Conservation (phyloP, 2,888 invertebrate genomes). For the Norana najaformis region DNA sequence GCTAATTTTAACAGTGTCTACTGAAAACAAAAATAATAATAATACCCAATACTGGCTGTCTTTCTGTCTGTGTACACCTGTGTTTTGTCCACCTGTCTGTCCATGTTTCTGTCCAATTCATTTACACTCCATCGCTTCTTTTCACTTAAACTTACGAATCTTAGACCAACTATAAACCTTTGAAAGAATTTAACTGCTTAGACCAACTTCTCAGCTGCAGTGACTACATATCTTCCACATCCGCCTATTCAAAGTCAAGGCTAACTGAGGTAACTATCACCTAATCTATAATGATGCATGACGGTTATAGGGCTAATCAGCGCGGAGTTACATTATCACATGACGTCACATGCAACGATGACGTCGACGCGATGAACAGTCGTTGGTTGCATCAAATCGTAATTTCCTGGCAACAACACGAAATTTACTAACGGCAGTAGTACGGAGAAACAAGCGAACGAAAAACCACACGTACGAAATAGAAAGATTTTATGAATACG, state of each 20-base stretch:
- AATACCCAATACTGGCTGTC: too few species aligned
- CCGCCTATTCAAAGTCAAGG: neutral
- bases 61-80: too few species aligned
- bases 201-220: neutral
- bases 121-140: too few species aligned
- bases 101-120: too few species aligned
- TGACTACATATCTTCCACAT: neutral
- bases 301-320: neutral
- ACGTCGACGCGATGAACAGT: neutral
- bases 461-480: constrained; percentile 8
- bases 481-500: constrained; percentile 2
- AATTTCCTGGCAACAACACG: constrained; percentile 20
- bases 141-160: too few species aligned
- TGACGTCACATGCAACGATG: constrained; percentile 1
- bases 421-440: neutral
- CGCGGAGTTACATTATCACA: neutral
- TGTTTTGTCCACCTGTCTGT: too few species aligned
- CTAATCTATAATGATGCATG: neutral
- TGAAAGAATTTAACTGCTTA: neutral
- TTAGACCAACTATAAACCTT: too few species aligned
- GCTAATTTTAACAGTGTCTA: too few species aligned
- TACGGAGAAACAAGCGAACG: neutral
- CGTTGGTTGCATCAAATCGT: neutral
- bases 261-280: neutral
- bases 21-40: too few species aligned